Percentiles rank a stretch among this genome's conserved stretches.
These are phyloP conservation scores for Lepidochrysops patricia DNA, from an alignment of 2,888 invertebrate genomes.

Conservation along the genomic window DNA sequence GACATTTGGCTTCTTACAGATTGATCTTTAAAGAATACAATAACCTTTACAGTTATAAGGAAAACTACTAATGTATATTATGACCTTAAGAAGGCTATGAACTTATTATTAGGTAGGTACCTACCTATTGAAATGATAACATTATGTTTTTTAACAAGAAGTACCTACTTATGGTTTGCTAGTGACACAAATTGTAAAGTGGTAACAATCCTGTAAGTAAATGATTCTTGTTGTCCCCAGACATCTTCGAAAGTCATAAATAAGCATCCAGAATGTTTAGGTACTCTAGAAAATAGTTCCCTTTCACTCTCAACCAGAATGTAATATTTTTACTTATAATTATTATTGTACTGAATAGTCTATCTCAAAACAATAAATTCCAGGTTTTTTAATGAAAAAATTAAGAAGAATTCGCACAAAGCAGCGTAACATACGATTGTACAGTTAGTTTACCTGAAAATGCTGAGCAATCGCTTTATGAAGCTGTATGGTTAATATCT, in stretches of 20 bases:
- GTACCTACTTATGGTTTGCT: background rate
- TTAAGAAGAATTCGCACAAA: background rate
- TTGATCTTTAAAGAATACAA: conserved; percentile 23
- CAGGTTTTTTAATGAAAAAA: background rate
- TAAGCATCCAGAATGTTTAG: background rate
- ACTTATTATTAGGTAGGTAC: background rate
- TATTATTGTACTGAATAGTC: too few species aligned
- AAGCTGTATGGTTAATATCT: background rate
- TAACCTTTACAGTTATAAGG: conserved; percentile 1
- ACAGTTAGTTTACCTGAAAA: background rate
- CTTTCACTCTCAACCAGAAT: background rate
- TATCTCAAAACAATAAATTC: too few species aligned
- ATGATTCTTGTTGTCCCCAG: background rate
- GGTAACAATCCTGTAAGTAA: background rate
- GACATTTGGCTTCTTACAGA: conserved; percentile 59
- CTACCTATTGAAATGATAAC: background rate
- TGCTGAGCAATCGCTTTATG: background rate
- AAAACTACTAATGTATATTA: background rate
- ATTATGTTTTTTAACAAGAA: background rate
- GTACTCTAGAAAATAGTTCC: background rate
- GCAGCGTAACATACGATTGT: background rate
- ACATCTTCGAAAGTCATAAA: background rate
- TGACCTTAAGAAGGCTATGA: background rate
- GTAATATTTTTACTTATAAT: background rate
- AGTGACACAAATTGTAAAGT: background rate